Base-by-base conservation (phyloP, 2,888 invertebrate genomes). In the Shargacucullia verbasci region DNA sequence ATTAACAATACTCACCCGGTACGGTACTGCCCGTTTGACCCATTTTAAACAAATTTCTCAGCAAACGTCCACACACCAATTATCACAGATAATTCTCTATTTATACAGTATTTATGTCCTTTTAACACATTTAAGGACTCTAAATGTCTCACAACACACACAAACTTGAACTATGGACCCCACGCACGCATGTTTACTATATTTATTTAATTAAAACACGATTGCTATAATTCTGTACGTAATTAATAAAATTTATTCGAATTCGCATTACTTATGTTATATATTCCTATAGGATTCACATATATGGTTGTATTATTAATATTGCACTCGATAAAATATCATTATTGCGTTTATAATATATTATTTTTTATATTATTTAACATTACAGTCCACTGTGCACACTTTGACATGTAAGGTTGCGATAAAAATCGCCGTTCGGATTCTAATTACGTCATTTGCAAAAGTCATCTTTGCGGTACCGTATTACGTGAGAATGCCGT, bases 21-120 rank as follows among this genome's bases (percentile, higher is more conserved):
- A 91, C 90, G 0, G 92, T 87, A 48, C 91, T 91, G 62, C 91
- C 92, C 31, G 87, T 88, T 57, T 91, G 92, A 72, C 92, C 92
- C 92, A 92, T 92, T 75, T 83, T 82, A 41, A 44, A 29, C 10
- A 48, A 45, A 50, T 43, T 71, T 59, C 62, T 63, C 67, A 58
- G 52, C 48, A 55, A 56, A 45, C 29, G 56, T 50, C 47, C 62
- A 58, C 66, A 60, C 66, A 63, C 64, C n/a, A 64, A 64, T 61
- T 74, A 73, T 67, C 64, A 70, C 66, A 58, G 59, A 46, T 59
- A 40, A 48, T 65, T 59, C 40, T 53, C 15, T 70, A 65, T 67
- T 63, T 63, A 60, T 31, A 58, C 60, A 63, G 67, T 76, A 73
- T 75, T 77, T 76, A 76, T 64, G 77, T 75, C 81, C 73, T 72